These are phyloP conservation scores for Gallinago media DNA, from an alignment of 2,113 vertebrate genomes.

Conservation along the genomic window DNA sequence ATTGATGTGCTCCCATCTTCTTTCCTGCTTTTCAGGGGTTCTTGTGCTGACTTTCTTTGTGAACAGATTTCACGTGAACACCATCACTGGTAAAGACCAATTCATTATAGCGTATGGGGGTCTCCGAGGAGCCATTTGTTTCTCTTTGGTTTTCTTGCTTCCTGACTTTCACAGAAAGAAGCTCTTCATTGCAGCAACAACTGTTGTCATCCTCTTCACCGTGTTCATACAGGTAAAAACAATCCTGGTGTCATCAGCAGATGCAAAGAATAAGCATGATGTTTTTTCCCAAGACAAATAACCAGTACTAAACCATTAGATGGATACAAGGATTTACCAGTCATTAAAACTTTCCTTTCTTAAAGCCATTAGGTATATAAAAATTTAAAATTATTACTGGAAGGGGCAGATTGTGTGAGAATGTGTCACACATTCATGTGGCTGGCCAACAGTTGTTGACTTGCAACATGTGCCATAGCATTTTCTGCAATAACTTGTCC, in stretches of 20 bases:
- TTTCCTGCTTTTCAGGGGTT: slow-evolving; percentile 71
- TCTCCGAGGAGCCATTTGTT: slow-evolving; percentile 84
- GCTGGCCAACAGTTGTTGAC: not conserved
- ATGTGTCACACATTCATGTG: fast-evolving
- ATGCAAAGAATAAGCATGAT: not conserved
- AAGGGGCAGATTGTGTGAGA: not conserved
- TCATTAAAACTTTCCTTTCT: not conserved
- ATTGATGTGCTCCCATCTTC: not conserved
- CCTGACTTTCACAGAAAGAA: slow-evolving; percentile 85
- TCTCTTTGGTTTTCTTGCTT: slow-evolving; percentile 86
- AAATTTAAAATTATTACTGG: not conserved
- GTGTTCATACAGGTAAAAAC: slow-evolving; percentile 83
- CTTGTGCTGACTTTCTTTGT: slow-evolving; percentile 85
- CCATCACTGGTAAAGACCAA: slow-evolving; percentile 82
- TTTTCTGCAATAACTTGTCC: not conserved
- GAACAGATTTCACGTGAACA: slow-evolving; percentile 82
- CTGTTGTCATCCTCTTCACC: slow-evolving; percentile 86
- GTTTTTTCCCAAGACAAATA: not conserved
- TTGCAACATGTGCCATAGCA: not conserved
- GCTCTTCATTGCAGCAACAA: slow-evolving; percentile 87
- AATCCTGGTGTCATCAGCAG: not conserved
- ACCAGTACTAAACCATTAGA: not conserved
- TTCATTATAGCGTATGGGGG: slow-evolving; percentile 87
- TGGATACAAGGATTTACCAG: not conserved
- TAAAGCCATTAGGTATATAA: too few species aligned